phyloP scores from a whole-genome alignment of 1,140 invertebrate genomes.

The Camponotus pennsylvanicus region DNA sequence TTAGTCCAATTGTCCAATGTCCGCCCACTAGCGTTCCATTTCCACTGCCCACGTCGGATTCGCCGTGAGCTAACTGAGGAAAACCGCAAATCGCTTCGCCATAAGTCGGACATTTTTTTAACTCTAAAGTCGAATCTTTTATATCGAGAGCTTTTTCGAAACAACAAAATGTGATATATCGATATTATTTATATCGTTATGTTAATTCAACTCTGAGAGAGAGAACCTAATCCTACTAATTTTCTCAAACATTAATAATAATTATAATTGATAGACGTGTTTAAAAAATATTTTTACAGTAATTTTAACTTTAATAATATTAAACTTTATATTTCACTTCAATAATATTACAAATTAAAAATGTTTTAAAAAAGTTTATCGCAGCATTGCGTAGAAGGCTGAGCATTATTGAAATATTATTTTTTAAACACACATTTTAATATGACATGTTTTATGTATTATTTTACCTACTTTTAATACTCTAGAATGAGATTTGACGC shows the following conservation, averaged over 20 bases:
- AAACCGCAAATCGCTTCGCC: conserved; percentile 62
- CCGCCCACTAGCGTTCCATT: conserved; percentile 63
- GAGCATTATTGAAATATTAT: not conserved
- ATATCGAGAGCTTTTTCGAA: not conserved
- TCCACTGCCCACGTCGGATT: conserved; percentile 59
- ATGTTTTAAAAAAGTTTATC: too few species aligned
- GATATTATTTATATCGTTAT: too few species aligned
- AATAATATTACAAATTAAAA: not conserved
- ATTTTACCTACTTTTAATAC: not conserved
- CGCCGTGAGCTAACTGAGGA: conserved; percentile 53
- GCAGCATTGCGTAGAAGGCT: not conserved
- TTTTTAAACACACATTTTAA: not conserved
- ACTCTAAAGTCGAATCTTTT: not conserved
- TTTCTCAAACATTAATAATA: not conserved
- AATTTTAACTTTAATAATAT: not conserved
- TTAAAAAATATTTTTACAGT: not conserved
- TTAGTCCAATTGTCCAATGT: conserved; percentile 62
- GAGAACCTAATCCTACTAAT: not conserved
- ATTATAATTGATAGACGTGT: not conserved
- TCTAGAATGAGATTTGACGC: not conserved
- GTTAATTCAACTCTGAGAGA: not conserved
- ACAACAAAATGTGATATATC: not conserved
- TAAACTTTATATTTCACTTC: too few species aligned
- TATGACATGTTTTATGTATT: not conserved
- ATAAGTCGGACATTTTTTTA: not conserved